Conservation (phyloP, 2,113 vertebrate species). For the Vireo altiloquus region DNA sequence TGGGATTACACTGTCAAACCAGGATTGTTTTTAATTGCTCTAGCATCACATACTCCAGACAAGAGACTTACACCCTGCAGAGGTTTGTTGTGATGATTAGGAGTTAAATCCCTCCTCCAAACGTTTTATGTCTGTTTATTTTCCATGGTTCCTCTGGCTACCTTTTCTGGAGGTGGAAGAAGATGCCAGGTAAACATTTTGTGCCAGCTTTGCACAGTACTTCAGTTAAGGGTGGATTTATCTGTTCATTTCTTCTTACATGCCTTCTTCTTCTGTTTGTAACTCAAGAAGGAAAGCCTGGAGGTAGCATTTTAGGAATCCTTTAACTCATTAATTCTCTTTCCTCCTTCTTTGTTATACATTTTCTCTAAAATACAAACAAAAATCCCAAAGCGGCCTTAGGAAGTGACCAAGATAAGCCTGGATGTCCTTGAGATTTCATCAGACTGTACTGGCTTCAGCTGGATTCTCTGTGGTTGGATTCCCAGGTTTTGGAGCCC, state of each 20-base stretch:
- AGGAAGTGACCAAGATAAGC: background rate
- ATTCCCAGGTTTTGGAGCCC: constrained; percentile 88
- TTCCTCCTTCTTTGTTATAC: background rate
- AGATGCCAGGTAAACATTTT: background rate
- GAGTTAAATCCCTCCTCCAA: background rate
- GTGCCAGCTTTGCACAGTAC: background rate
- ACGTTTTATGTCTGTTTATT: background rate
- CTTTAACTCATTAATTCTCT: background rate
- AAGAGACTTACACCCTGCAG: background rate
- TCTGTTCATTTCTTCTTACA: background rate
- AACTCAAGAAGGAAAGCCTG: background rate
- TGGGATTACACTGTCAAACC: background rate
- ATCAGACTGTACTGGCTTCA: background rate
- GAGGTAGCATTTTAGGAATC: background rate
- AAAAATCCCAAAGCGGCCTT: background rate
- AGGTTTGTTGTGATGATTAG: background rate
- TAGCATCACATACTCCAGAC: background rate
- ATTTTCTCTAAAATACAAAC: background rate
- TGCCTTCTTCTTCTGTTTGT: background rate
- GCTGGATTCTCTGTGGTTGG: background rate
- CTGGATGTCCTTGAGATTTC: background rate
- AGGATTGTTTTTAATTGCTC: background rate
- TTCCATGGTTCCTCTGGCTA: background rate
- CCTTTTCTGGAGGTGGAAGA: background rate
- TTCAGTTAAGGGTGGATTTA: background rate